Evolutionary conservation across 2,797 vertebrate species (phyloP), one percentile per base, ranked within the genome.

Genomic region (Siniperca scherzeri): DNA sequence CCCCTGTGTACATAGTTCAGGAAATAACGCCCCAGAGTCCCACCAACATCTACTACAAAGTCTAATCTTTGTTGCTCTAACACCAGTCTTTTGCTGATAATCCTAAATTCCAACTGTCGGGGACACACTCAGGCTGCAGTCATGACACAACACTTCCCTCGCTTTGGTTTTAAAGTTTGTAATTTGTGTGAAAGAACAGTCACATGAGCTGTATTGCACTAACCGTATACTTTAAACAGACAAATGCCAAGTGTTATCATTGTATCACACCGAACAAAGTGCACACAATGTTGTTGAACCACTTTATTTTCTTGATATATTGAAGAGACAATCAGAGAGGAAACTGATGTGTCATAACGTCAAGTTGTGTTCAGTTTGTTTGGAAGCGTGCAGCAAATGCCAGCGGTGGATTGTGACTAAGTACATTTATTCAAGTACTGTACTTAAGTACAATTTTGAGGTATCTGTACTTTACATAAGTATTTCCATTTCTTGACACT

Each of bases 1-100:
- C 98, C 82, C 98, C 98, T 0, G 98, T 99, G 89, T 99, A 99
- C 95, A 99, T 99, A 80, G 98, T 99, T 71, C 98, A 99, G 95
- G 98, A 99, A 95, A 97, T 99, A 96, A 96, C 97, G 27, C 97
- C 98, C 64, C 98, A 98, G 94, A 99, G 94, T 85, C 98, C 98
- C 62, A 97, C 98, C 88, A 99, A 99, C 94, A 96, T 99, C 93
- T 99, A 96, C 94, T 96, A 96, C 84, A 96, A 96, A 92, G 96
- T 96, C 93, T 99, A 96, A 97, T n/a, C 48, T 75, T 38, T 57
- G 56, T 55, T 74, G 66, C 42, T 82, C 56, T 61, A 8, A n/a
- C 13, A 64, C 42, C 48, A 38, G 42, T 27, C 19, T 80, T 70
- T 56, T 46, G 14, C 30, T 62, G 77, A 67, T 13, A 68, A 62